These are phyloP conservation scores for Palythoa grandis DNA, from an alignment of 92 coral and sea anemone genomes.

Conservation along the genomic window DNA sequence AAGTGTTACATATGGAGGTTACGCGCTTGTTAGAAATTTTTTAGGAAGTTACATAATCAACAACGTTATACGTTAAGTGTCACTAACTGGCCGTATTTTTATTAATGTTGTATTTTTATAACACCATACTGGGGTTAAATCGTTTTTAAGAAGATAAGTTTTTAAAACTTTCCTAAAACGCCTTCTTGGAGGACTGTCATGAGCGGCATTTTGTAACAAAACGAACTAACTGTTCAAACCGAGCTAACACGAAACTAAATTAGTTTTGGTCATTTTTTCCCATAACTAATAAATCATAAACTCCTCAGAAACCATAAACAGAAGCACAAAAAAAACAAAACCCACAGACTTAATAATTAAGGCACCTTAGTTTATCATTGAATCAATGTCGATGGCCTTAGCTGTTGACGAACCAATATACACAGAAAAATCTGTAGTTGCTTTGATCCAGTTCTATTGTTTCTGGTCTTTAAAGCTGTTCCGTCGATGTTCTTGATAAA, in stretches of 20 bases:
- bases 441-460: neutral
- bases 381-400: neutral
- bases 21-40: neutral
- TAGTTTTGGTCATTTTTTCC: neutral
- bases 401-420: neutral
- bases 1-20: neutral
- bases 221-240: neutral
- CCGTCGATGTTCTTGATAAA: neutral
- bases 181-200: neutral
- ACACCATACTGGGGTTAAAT: neutral
- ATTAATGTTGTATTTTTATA: neutral
- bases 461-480: neutral
- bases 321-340: neutral
- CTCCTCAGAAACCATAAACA: neutral
- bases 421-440: neutral
- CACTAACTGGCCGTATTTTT: neutral
- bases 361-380: neutral
- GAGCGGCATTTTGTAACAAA: neutral
- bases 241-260: constrained; percentile 7
- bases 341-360: neutral
- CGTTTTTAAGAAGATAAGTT: neutral
- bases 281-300: neutral
- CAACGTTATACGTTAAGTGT: neutral
- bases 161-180: neutral
- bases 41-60: neutral